Evolutionary conservation across 2,888 invertebrate genomes (phyloP).

Genomic region (Hybos culiciformis): DNA sequence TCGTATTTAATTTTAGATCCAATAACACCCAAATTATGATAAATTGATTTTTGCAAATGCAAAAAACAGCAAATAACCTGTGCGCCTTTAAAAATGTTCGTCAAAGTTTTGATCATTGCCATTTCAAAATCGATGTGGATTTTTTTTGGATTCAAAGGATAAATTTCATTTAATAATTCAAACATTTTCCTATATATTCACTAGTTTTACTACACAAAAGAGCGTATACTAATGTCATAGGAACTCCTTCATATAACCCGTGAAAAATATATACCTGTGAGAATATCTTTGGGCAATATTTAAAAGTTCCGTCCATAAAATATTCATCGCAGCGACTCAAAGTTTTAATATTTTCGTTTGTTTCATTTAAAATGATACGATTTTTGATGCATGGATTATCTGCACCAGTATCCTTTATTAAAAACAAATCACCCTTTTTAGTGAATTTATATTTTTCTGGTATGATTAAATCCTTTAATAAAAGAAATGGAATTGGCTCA

Average conservation of each 20-base stretch:
- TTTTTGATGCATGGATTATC: not conserved
- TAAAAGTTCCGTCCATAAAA: conserved; percentile 1
- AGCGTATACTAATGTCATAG: not conserved
- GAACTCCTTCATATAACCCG: conserved; percentile 1
- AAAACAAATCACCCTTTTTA: not conserved
- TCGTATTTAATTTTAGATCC: not conserved
- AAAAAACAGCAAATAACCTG: not conserved
- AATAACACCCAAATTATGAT: not conserved
- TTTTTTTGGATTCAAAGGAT: not conserved
- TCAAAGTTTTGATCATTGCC: not conserved
- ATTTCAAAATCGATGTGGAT: not conserved
- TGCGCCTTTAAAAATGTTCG: not conserved
- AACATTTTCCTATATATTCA: not conserved
- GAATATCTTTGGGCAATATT: not conserved
- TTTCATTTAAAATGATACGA: not conserved
- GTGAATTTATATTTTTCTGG: conserved; percentile 1
- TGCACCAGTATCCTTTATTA: not conserved
- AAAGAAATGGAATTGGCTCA: not conserved
- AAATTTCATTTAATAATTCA: not conserved
- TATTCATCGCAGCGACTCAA: not conserved
- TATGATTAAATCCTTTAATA: not conserved
- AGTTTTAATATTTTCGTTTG: not conserved
- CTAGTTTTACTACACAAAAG: not conserved
- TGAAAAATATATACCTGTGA: not conserved
- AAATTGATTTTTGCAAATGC: not conserved